A percentile compares a stretch with the other conserved stretches of the same genome.
Conservation (phyloP, 1,140 invertebrate genomes). For the Battus philenor region DNA sequence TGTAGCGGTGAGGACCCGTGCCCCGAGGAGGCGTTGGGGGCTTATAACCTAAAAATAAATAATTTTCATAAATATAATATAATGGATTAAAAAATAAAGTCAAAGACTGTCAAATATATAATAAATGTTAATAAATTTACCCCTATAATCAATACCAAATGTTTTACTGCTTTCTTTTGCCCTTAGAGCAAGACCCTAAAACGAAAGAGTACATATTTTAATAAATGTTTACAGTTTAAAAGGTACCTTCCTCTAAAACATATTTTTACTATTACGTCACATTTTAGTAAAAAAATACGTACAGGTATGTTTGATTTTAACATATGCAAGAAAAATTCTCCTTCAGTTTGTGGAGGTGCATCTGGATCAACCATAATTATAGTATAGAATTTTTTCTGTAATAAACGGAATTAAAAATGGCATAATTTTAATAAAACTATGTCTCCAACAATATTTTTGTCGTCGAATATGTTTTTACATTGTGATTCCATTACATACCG, state of each 20-base stretch:
- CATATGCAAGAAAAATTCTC: slow-evolving; percentile 61
- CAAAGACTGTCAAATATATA: no score
- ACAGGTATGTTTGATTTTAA: slow-evolving; percentile 65
- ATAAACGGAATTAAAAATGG: no score
- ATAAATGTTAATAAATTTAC: slow-evolving; percentile 26
- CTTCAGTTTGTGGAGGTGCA: slow-evolving; percentile 53
- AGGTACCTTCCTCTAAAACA: no score
- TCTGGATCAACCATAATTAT: slow-evolving; percentile 59
- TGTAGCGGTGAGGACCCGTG: slow-evolving; percentile 51
- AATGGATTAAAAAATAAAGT: neutral
- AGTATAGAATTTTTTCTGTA: slow-evolving; percentile 67
- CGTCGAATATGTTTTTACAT: no score
- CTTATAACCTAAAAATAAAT: slow-evolving; percentile 46
- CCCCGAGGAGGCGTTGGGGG: slow-evolving; percentile 61
- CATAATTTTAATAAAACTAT: neutral
- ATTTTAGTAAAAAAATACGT: slow-evolving; percentile 23
- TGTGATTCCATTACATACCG: slow-evolving; percentile 31
- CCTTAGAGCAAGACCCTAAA: slow-evolving; percentile 53
- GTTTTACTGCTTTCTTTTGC: slow-evolving; percentile 49
- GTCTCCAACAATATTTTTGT: neutral
- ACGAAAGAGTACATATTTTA: slow-evolving; percentile 11
- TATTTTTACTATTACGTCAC: no score
- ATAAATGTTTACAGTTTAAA: no score
- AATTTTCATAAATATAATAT: slow-evolving; percentile 1
- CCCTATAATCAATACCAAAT: slow-evolving; percentile 54